phyloP scores from a whole-genome alignment of 2,113 vertebrate species.

The Takifugu bimaculatus region DNA sequence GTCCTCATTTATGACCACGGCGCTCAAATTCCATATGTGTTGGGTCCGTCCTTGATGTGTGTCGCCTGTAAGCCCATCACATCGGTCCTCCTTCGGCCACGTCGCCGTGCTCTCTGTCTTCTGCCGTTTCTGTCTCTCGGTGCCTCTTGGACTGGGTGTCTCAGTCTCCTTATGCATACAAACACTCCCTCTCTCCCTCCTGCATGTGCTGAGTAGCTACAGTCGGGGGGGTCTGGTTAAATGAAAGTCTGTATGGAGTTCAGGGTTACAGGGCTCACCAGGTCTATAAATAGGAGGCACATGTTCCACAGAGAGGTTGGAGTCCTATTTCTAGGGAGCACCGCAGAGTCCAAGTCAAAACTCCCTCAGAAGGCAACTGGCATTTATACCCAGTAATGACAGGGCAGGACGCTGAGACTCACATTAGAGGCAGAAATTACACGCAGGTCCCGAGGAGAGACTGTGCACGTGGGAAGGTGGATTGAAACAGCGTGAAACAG shows the following conservation, averaged over 20 bases:
- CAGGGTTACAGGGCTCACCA: conserved; percentile 60
- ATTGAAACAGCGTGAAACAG: conserved; percentile 40
- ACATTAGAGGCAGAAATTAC: conserved; percentile 64
- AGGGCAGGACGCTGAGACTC: conserved; percentile 57
- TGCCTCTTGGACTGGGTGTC: conserved; percentile 32
- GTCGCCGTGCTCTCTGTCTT: conserved; percentile 31
- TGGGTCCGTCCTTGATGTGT: conserved; percentile 12
- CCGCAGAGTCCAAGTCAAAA: conserved; percentile 60
- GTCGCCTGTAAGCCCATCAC: conserved; percentile 18
- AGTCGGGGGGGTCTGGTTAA: conserved; percentile 52
- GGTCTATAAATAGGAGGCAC: conserved; percentile 78
- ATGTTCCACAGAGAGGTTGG: conserved; percentile 76
- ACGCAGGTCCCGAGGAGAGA: conserved; percentile 49
- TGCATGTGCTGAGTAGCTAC: conserved; percentile 33
- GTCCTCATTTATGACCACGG: conserved; percentile 23
- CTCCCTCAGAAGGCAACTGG: conserved; percentile 55
- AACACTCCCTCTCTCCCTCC: conserved; percentile 45
- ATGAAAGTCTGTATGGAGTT: conserved; percentile 61
- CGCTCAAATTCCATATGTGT: not conserved
- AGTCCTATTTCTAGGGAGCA: conserved; percentile 69
- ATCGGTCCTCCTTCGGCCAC: conserved; percentile 19
- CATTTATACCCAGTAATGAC: conserved; percentile 71
- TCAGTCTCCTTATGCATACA: conserved; percentile 25
- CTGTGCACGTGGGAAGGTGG: conserved; percentile 52
- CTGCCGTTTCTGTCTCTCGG: conserved; percentile 22